Percentiles rank a stretch among this genome's conserved stretches.
These are phyloP conservation scores for Pimpla rufipes DNA, from an alignment of 2,888 invertebrate genomes.

Conservation along the genomic window DNA sequence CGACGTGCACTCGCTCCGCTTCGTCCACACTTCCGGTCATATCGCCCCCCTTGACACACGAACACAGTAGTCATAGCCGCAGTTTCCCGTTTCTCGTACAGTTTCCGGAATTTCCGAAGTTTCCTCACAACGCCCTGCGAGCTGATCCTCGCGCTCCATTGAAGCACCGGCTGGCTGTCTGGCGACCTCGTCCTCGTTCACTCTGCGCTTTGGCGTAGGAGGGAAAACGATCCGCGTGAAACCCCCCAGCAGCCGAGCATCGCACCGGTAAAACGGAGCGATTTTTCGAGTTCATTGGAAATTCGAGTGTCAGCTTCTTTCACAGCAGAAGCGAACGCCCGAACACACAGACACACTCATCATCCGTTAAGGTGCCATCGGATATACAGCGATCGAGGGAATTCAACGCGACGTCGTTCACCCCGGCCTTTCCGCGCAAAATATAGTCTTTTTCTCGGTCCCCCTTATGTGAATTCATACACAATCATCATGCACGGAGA, in stretches of 20 bases:
- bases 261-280: conserved; percentile 52
- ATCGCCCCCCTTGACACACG: background rate
- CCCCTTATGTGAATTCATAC: too few relatives aligned
- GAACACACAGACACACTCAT: too few relatives aligned
- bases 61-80: conserved; percentile 28
- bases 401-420: conserved; percentile 38
- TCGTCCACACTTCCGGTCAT: conserved; percentile 11
- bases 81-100: conserved; percentile 45
- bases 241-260: conserved; percentile 15
- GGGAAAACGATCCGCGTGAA: conserved; percentile 15
- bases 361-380: conserved; percentile 5
- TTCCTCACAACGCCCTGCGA: conserved; percentile 36
- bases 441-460: too few relatives aligned
- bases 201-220: conserved; percentile 54
- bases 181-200: conserved; percentile 63
- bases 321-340: conserved; percentile 35
- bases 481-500: too few relatives aligned
- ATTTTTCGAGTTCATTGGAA: conserved; percentile 67
- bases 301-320: conserved; percentile 54
- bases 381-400: conserved; percentile 13
- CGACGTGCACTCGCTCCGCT: conserved; percentile 12
- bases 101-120: conserved; percentile 46
- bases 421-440: too few relatives aligned
- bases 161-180: conserved; percentile 43
- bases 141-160: conserved; percentile 14